Percentiles rank a stretch among this genome's conserved stretches.
Conservation (phyloP, 2,888 invertebrate genomes). For the Calameuta idolon region DNA sequence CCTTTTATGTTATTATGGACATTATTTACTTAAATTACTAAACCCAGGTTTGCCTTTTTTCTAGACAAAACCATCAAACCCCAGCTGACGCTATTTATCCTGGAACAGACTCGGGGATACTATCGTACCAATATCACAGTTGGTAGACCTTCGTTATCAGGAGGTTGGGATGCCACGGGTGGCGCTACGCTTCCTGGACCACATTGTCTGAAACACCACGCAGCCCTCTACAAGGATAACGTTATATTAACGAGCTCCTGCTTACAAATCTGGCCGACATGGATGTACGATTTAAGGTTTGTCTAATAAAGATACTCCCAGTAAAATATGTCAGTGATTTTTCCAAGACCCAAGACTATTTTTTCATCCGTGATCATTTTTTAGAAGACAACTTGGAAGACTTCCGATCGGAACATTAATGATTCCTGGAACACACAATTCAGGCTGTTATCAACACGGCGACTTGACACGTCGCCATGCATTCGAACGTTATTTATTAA, state of each 20-base stretch:
- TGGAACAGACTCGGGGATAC: slow-evolving; percentile 58
- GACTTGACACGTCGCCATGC: slow-evolving; percentile 65
- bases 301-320: slow-evolving; percentile 22
- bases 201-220: slow-evolving; percentile 79
- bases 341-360: slow-evolving; percentile 5
- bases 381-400: slow-evolving; percentile 70
- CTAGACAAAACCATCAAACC: slow-evolving; percentile 51
- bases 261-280: slow-evolving; percentile 84
- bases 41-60: slow-evolving; percentile 18
- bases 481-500: slow-evolving; percentile 67
- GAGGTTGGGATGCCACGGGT: slow-evolving; percentile 67
- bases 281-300: slow-evolving; percentile 79
- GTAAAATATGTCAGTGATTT: slow-evolving; percentile 11
- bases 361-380: slow-evolving; percentile 33
- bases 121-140: slow-evolving; percentile 63
- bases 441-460: slow-evolving; percentile 72
- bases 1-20: not conserved
- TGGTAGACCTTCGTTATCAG: slow-evolving; percentile 59
- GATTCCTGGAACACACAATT: slow-evolving; percentile 73
- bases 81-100: slow-evolving; percentile 47
- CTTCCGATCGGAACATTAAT: slow-evolving; percentile 70
- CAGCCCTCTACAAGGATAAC: slow-evolving; percentile 74
- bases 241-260: slow-evolving; percentile 76
- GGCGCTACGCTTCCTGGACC: slow-evolving; percentile 63
- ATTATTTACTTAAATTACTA: not conserved